These are phyloP conservation scores for Poeciliopsis turneri DNA, from an alignment of 2,797 vertebrate genomes.

Conservation along the genomic window DNA sequence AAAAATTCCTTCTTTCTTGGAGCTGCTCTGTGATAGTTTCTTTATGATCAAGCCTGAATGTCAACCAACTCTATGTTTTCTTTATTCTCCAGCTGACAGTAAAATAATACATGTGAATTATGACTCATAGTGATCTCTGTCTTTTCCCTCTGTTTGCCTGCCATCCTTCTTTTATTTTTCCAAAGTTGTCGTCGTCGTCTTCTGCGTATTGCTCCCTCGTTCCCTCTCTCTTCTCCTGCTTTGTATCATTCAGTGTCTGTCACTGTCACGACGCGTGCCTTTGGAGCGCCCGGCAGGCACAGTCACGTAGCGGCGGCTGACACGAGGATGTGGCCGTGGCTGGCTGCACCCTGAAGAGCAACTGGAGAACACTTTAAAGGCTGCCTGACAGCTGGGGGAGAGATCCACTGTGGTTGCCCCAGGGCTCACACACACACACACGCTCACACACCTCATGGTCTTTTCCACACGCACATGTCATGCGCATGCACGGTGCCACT, in stretches of 20 bases:
- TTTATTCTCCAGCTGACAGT: slow-evolving; percentile 76
- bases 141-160: slow-evolving; percentile 41
- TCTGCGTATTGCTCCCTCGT: slow-evolving; percentile 39
- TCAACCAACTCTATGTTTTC: slow-evolving; percentile 74
- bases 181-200: slow-evolving; percentile 27
- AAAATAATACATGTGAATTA: slow-evolving; percentile 77
- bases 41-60: slow-evolving; percentile 73
- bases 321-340: slow-evolving; percentile 73
- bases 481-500: slow-evolving; percentile 1
- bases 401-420: slow-evolving; percentile 58
- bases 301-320: slow-evolving; percentile 73
- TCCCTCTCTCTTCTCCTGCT: slow-evolving; percentile 58
- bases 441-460: slow-evolving; percentile 23
- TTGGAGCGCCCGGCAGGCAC: slow-evolving; percentile 72
- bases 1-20: slow-evolving; percentile 36
- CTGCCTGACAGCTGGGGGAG: slow-evolving; percentile 71
- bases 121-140: slow-evolving; percentile 61
- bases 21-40: slow-evolving; percentile 64
- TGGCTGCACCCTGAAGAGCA: slow-evolving; percentile 76
- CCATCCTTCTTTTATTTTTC: slow-evolving; percentile 43
- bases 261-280: slow-evolving; percentile 68
- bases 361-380: slow-evolving; percentile 78
- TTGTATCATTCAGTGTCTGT: slow-evolving; percentile 71
- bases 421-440: slow-evolving; percentile 53
- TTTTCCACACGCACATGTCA: slow-evolving; percentile 37